Evolutionary conservation across 2,888 invertebrate species (phyloP), one percentile per base, ranked within the genome.

Genomic region (Meghimatium bilineatum): DNA sequence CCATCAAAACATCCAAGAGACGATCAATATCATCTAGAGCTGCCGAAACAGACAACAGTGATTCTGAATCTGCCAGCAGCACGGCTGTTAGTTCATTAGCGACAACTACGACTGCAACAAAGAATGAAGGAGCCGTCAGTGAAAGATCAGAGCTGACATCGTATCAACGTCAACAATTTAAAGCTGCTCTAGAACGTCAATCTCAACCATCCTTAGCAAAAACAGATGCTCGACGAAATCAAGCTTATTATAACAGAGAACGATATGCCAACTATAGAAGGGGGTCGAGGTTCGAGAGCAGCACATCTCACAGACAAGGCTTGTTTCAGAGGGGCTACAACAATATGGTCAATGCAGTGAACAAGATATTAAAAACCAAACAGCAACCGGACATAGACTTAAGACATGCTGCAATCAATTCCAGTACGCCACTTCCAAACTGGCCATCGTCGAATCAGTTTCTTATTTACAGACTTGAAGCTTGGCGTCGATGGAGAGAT

Each of bases 321-420:
- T n/a, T 77, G n/a, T 49, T 77, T 77, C 76, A 77, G 14, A 60
- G 38, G 36, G 20, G 60, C 6, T 60, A n/a, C 14, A 77, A 38
- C 26, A 60, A 77, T n/a, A 8, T 77, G 26, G 36, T 63, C 6
- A 34, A 26, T n/a, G 36, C 32, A 8, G 29, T 77, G 10, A 77
- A 36, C 32, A 63, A n/a, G 36, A 23, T 77, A 38, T 0, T 63
- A 36, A 32, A 36, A 36, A 36, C 34, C 14, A 36, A 10, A 17
- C 76, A 36, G n/a, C 23, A 10, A 56, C 20, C 6, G 5, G 56
- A 75, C 10, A 0, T 1, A 5, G 5, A 1, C 0, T 20, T 56
- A 3, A 56, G 23, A 23, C 2, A 23, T 14, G 56, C 8, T 23
- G 20, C n/a, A 56, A 56, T 20, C 2, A 0, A 32, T 8, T 0